phyloP scores from a whole-genome alignment of 2,888 invertebrate species.

The Xylota sylvarum region DNA sequence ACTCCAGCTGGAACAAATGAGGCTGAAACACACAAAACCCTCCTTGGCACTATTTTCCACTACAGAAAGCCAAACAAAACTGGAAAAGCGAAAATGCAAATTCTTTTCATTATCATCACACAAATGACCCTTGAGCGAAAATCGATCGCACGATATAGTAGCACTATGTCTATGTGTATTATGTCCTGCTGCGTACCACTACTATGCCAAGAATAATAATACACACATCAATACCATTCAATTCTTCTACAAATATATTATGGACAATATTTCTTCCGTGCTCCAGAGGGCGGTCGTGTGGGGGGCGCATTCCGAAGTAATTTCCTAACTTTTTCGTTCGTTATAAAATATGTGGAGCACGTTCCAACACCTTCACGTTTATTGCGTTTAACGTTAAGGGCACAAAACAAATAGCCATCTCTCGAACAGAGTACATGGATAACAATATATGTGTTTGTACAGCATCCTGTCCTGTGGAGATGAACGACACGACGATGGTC shows the following conservation, averaged over 20 bases:
- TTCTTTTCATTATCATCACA: conserved; percentile 38
- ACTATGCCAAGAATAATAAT: conserved; percentile 20
- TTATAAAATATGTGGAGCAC: conserved; percentile 68
- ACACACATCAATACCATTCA: conserved; percentile 47
- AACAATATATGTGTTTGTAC: conserved; percentile 18
- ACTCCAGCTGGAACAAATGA: conserved; percentile 39
- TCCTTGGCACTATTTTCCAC: background rate
- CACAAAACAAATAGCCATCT: conserved; percentile 62
- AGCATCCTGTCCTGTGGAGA: conserved; percentile 10
- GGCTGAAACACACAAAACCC: conserved; percentile 2
- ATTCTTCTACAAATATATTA: conserved; percentile 36
- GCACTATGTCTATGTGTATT: background rate
- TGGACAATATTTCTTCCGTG: conserved; percentile 43
- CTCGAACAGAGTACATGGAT: conserved; percentile 26
- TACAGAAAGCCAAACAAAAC: background rate
- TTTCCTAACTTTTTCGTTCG: conserved; percentile 56
- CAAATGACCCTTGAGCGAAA: conserved; percentile 44
- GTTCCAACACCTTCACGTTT: conserved; percentile 72
- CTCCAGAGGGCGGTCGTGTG: background rate
- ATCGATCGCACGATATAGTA: conserved; percentile 32
- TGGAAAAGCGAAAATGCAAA: conserved; percentile 31
- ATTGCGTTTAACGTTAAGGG: conserved; percentile 60
- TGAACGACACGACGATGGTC: conserved; percentile 17
- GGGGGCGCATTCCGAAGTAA: conserved; percentile 44
- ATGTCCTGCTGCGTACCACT: background rate